phyloP scores from a whole-genome alignment of 2,113 vertebrate genomes.

The Eptesicus fuscus region DNA sequence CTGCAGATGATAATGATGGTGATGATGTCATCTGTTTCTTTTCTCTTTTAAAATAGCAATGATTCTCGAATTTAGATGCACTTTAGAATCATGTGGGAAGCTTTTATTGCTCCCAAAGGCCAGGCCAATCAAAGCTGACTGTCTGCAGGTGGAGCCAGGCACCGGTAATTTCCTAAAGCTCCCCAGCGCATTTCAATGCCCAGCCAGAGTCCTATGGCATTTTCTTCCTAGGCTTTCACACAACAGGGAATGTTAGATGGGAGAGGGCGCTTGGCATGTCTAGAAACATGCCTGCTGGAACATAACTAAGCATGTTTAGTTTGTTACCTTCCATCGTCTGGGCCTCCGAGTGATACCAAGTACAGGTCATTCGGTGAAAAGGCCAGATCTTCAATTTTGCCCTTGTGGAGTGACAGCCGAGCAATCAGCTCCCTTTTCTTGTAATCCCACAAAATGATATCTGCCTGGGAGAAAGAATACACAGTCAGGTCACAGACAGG shows the following conservation, averaged over 20 bases:
- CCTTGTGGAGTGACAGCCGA: slow-evolving; percentile 87
- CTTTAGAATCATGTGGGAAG: neutral
- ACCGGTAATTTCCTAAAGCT: neutral
- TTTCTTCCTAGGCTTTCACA: neutral
- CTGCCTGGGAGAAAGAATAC: slow-evolving; percentile 81
- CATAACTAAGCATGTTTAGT: neutral
- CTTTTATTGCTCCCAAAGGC: neutral
- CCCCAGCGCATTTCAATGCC: neutral
- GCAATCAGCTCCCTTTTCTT: slow-evolving; percentile 80
- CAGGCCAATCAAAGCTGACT: neutral
- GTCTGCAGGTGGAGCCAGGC: neutral
- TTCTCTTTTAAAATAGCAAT: neutral
- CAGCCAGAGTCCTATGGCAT: fast-evolving
- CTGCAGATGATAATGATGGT: too few species aligned
- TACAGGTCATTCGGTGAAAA: slow-evolving; percentile 92
- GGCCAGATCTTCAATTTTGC: slow-evolving; percentile 87
- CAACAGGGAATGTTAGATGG: neutral
- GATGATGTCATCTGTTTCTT: neutral
- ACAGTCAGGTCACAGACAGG: neutral
- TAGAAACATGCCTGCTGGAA: neutral
- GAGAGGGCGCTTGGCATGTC: neutral
- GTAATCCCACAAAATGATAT: slow-evolving; percentile 92
- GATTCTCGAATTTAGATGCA: neutral
- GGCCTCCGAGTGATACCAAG: slow-evolving; percentile 91
- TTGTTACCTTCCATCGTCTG: slow-evolving; percentile 90